These are phyloP conservation scores for Chlorocebus sabaeus DNA, from an alignment of 2,113 vertebrate species.

Conservation along the genomic window DNA sequence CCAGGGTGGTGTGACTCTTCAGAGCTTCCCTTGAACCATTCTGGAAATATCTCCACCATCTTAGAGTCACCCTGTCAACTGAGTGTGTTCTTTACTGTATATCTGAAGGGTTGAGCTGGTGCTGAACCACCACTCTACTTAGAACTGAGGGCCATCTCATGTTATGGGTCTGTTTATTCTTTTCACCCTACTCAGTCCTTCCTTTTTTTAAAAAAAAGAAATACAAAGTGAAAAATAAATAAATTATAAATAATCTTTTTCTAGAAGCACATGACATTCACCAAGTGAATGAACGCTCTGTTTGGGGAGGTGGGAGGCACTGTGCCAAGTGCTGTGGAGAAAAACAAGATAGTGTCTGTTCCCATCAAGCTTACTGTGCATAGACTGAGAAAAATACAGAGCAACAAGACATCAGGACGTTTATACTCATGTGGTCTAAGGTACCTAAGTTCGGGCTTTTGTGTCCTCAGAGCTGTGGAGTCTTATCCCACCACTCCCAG, in stretches of 20 bases:
- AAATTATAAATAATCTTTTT: neutral
- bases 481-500: neutral
- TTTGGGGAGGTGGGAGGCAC: neutral
- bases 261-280: neutral
- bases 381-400: neutral
- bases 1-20: neutral
- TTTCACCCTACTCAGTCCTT: neutral
- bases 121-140: neutral
- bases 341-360: neutral
- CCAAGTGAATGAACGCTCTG: neutral
- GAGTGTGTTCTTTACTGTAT: neutral
- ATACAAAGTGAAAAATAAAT: neutral
- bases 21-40: neutral
- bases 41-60: neutral
- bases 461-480: neutral
- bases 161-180: no score
- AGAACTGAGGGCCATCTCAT: no score
- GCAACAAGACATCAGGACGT: neutral
- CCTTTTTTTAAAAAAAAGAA: neutral
- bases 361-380: neutral
- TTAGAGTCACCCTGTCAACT: neutral
- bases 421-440: neutral
- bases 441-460: neutral
- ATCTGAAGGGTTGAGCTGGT: neutral
- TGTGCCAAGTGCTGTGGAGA: neutral